phyloP scores from a whole-genome alignment of 1,140 invertebrate species.

The Ceratoteleas bidentatus region DNA sequence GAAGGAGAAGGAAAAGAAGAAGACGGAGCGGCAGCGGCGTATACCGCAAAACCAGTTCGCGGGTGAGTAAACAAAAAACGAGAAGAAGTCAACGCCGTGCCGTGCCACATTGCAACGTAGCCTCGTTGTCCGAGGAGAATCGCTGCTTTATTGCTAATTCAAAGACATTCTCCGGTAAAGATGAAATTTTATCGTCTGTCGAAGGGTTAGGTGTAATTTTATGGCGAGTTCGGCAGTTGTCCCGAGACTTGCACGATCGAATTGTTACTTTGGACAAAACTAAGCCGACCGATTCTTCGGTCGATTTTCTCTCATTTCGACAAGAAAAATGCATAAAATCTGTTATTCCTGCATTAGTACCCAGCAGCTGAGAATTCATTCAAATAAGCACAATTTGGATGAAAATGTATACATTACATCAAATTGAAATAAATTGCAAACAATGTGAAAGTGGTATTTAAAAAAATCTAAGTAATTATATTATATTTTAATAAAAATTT shows the following conservation, averaged over 20 bases:
- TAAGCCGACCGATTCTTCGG: too few species aligned
- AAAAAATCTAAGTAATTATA: too few species aligned
- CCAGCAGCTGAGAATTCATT: too few species aligned
- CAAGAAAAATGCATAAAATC: too few species aligned
- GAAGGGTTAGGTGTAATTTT: conserved; percentile 66
- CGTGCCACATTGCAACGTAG: conserved; percentile 70
- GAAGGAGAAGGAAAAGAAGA: conserved; percentile 70
- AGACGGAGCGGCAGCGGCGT: conserved; percentile 65
- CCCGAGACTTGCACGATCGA: conserved; percentile 22
- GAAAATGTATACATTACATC: too few species aligned
- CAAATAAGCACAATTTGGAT: too few species aligned
- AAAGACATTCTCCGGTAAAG: conserved; percentile 77
- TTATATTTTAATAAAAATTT: too few species aligned
- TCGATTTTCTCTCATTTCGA: too few species aligned
- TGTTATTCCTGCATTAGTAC: too few species aligned
- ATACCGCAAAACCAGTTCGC: conserved; percentile 81
- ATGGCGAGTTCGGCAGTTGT: conserved; percentile 64
- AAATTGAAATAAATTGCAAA: too few species aligned
- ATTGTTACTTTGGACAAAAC: conserved; percentile 6
- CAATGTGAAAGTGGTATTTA: too few species aligned
- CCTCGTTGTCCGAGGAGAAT: conserved; percentile 73
- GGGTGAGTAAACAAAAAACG: conserved; percentile 82
- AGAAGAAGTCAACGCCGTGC: conserved; percentile 76
- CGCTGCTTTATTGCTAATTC: conserved; percentile 80
- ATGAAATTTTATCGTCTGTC: conserved; percentile 78